These are phyloP conservation scores for Syrmaticus mikado DNA, from an alignment of 2,113 vertebrate species.

Conservation along the genomic window DNA sequence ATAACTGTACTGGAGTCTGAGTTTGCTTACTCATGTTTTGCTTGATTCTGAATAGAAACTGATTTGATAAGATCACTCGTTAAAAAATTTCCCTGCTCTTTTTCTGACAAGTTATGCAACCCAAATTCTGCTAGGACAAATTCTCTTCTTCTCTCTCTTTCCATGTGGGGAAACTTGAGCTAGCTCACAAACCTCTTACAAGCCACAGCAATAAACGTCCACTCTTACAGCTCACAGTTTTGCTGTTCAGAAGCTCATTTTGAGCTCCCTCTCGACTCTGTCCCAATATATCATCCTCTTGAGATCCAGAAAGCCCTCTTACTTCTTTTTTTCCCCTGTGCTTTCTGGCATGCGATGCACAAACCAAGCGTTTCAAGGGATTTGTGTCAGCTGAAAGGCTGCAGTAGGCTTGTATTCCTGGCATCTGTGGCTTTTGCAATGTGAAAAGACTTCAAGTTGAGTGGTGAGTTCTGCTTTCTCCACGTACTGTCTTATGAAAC, in stretches of 20 bases:
- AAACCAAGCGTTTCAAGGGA: accelerated
- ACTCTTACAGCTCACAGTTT: not conserved
- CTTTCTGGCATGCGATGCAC: accelerated
- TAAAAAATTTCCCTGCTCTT: not conserved
- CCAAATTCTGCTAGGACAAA: not conserved
- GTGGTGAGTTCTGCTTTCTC: not conserved
- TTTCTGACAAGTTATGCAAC: not conserved
- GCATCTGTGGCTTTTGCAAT: not conserved
- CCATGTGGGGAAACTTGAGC: not conserved
- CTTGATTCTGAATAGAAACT: not conserved
- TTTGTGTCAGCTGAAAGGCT: not conserved
- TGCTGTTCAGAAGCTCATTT: not conserved
- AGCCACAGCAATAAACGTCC: not conserved
- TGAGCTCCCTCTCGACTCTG: not conserved
- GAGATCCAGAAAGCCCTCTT: not conserved
- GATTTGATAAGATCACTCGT: accelerated
- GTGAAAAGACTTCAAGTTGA: not conserved
- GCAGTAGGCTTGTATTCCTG: not conserved
- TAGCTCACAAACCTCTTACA: not conserved
- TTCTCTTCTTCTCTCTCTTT: not conserved
- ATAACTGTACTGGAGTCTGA: not conserved
- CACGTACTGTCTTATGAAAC: too few relatives aligned
- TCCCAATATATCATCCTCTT: not conserved
- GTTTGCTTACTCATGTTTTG: not conserved
- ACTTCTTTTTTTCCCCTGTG: not conserved